Percentiles rank a stretch among this genome's conserved stretches.
Evolutionary conservation across 2,113 vertebrate species (phyloP).

Genomic region (Tachysurus fulvidraco): DNA sequence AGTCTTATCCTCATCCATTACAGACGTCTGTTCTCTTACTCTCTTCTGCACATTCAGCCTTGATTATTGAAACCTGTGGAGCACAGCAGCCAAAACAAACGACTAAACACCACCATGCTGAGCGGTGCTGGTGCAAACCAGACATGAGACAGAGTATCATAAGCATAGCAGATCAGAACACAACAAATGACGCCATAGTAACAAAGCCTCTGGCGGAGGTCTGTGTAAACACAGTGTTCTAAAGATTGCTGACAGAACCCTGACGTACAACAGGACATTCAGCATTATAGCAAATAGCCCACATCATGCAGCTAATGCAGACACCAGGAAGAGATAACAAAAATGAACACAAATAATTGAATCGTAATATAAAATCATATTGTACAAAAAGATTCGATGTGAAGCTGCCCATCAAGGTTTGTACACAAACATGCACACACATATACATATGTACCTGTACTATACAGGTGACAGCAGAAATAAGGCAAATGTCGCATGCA

Average conservation of each 20-base stretch:
- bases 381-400: not conserved
- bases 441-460: not conserved
- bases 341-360: not conserved
- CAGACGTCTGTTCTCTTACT: not conserved
- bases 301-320: not conserved
- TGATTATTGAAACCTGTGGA: conserved; percentile 22
- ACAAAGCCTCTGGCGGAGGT: conserved; percentile 54
- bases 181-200: conserved; percentile 54
- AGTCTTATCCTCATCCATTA: conserved; percentile 28
- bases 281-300: conserved; percentile 14
- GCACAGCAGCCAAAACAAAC: conserved; percentile 29
- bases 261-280: conserved; percentile 50
- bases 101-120: conserved; percentile 13
- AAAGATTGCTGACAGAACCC: conserved; percentile 37
- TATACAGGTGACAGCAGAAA: not conserved
- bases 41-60: conserved; percentile 16
- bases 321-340: not conserved
- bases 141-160: conserved; percentile 43
- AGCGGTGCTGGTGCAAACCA: conserved; percentile 43
- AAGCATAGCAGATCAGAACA: conserved; percentile 43
- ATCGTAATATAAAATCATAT: too few relatives aligned
- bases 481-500: not conserved
- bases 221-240: conserved; percentile 56
- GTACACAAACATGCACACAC: too few relatives aligned
- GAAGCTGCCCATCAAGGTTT: not conserved